These are phyloP conservation scores for Bombus fervidus DNA, from an alignment of 1,140 invertebrate genomes.

Conservation along the genomic window DNA sequence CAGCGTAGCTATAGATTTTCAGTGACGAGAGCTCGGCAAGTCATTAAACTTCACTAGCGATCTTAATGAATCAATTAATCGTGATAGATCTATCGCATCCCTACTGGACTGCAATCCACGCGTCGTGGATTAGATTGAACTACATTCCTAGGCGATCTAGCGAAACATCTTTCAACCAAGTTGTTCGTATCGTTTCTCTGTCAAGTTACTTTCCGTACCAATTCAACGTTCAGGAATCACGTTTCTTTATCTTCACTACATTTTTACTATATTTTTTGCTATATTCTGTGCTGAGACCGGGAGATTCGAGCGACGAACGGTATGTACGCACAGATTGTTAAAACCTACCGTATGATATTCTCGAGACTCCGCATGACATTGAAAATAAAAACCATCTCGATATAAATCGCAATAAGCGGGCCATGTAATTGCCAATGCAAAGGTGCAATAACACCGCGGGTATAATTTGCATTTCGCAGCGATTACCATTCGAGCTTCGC, in stretches of 20 bases:
- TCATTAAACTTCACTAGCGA: slow-evolving; percentile 27
- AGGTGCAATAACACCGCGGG: slow-evolving; percentile 43
- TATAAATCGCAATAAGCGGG: slow-evolving; percentile 57
- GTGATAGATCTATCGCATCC: slow-evolving; percentile 56
- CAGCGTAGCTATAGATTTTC: slow-evolving; percentile 28
- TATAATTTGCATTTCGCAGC: slow-evolving; percentile 59
- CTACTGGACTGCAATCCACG: slow-evolving; percentile 7
- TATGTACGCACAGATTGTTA: neutral
- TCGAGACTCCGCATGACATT: neutral
- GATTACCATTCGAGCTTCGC: slow-evolving; percentile 45
- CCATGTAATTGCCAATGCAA: slow-evolving; percentile 46
- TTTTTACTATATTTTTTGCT: neutral
- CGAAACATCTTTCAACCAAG: neutral
- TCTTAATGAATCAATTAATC: slow-evolving; percentile 64
- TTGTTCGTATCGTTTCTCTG: neutral
- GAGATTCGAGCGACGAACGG: too few relatives aligned
- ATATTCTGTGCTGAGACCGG: neutral
- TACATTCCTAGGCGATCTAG: slow-evolving; percentile 26
- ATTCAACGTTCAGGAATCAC: neutral
- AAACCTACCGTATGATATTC: neutral
- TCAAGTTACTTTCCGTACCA: neutral
- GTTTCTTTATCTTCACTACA: too few relatives aligned
- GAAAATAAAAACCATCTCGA: slow-evolving; percentile 23
- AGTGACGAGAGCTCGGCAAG: neutral
- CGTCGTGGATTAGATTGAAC: slow-evolving; percentile 31